Evolutionary conservation across 1,140 invertebrate genomes (phyloP).

Genomic region (Druon quercuslanigerum): DNA sequence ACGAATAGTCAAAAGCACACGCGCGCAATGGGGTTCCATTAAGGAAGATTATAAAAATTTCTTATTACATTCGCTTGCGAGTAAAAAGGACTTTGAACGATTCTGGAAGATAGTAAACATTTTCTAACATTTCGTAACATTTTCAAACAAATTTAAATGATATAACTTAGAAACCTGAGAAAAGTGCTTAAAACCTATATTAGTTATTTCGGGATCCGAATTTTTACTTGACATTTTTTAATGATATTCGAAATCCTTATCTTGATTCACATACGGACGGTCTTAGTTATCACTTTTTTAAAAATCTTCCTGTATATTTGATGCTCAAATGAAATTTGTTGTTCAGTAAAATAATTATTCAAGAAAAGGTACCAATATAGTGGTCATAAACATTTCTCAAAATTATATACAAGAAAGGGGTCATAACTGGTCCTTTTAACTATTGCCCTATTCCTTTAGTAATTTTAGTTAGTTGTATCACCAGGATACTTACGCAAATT

Average conservation of each 20-base stretch:
- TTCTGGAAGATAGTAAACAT: too few species aligned
- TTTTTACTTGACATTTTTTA: too few species aligned
- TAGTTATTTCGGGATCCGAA: too few species aligned
- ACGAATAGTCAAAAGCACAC: too few species aligned
- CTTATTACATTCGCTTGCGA: too few species aligned
- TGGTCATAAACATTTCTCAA: slow-evolving; percentile 23
- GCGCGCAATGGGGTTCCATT: too few species aligned
- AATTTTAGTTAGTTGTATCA: slow-evolving; percentile 45
- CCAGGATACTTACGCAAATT: slow-evolving; percentile 49
- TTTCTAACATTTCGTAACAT: too few species aligned
- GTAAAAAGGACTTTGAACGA: too few species aligned
- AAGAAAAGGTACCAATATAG: neutral
- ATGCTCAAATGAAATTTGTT: neutral
- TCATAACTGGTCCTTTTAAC: slow-evolving; percentile 42
- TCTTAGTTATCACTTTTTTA: slow-evolving; percentile 38
- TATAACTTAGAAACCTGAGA: too few species aligned
- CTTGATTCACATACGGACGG: slow-evolving; percentile 33
- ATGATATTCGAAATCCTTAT: neutral
- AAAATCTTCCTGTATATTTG: slow-evolving; percentile 29
- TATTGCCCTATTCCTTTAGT: slow-evolving; percentile 54
- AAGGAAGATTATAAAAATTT: too few species aligned
- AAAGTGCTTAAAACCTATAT: too few species aligned
- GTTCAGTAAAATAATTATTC: slow-evolving; percentile 34
- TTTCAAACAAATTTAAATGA: too few species aligned
- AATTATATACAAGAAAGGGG: slow-evolving; percentile 51